phyloP scores from a whole-genome alignment of 2,113 vertebrate genomes.

The Euleptes europaea region DNA sequence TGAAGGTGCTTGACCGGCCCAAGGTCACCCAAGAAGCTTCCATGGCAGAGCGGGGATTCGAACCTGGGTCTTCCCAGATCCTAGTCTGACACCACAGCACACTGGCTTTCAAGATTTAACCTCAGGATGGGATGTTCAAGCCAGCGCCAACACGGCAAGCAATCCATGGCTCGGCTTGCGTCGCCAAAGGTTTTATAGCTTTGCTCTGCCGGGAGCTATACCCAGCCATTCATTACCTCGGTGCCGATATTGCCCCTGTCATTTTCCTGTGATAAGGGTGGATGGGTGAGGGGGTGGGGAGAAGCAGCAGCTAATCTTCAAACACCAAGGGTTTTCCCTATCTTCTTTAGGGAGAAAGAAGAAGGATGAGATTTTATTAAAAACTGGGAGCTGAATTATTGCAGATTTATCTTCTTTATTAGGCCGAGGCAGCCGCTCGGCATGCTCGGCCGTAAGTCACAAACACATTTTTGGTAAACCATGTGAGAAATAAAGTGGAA shows the following conservation, averaged over 20 bases:
- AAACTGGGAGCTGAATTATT: constrained; percentile 69
- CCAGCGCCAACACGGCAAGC: not conserved
- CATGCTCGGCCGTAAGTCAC: constrained; percentile 55
- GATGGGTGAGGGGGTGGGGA: constrained; percentile 49
- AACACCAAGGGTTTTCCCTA: constrained; percentile 59
- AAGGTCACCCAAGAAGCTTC: too few relatives aligned
- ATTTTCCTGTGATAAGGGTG: constrained; percentile 32
- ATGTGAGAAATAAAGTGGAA: constrained; percentile 53
- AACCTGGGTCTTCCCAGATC: too few relatives aligned
- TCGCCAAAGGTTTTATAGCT: not conserved
- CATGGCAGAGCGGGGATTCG: too few relatives aligned
- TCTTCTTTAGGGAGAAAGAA: constrained; percentile 51
- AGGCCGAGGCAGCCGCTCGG: constrained; percentile 60
- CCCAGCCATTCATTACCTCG: constrained; percentile 47
- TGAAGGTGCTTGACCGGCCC: too few relatives aligned
- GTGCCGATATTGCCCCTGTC: constrained; percentile 47
- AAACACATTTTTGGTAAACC: constrained; percentile 46
- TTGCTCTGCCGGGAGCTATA: constrained; percentile 16
- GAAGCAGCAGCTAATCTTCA: constrained; percentile 44
- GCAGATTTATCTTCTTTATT: constrained; percentile 73
- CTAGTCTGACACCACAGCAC: too few relatives aligned
- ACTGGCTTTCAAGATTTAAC: too few relatives aligned
- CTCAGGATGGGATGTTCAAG: too few relatives aligned
- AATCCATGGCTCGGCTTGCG: not conserved
- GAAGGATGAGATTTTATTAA: constrained; percentile 69